Evolutionary conservation across 2,797 vertebrate species (phyloP), one percentile per base, ranked within the genome.

Genomic region (Danio tinwini): DNA sequence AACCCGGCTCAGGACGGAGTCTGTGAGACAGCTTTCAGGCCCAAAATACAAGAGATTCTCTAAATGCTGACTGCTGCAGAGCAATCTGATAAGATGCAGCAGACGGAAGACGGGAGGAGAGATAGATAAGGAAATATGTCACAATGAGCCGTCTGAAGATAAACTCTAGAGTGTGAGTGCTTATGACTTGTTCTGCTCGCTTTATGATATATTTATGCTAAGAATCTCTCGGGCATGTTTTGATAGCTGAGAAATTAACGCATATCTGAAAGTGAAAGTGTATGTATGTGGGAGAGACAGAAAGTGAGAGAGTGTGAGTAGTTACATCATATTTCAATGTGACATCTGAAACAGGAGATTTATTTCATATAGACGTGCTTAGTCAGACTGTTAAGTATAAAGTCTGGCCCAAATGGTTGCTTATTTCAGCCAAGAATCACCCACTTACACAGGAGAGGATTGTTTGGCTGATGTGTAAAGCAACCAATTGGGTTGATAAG

Each of bases 81-180:
- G 58, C 59, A 71, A 53, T 21, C 77, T 62, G 77, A 79, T 72
- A 79, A 79, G 49, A 79, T 63, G 58, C 68, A 55, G 68, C 67
- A 79, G 68, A 72, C 59, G 49, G 58, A 71, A 71, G 58, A 71
- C 40, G 12, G 39, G 68, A 64, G 49, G 14, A 37, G 40, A 64
- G 59, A 72, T 53, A 79, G 68, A 79, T 79, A 79, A 72, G 63
- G 49, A 63, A 63, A 79, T 79, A 45, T 79, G 67, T 55, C 68
- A 79, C 58, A 53, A 72, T 79, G 58, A 71, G 56, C 58, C n/a
- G 56, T 71, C 68, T 71, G 56, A 42, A 79, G 68, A 78, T 78
- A 78, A 63, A 71, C 56, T 61, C 76, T 45, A 29, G 58, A 53
- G 62, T 19, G 45, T 40, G 47, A 42, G 62, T 69, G 76, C 69